Evolutionary conservation across 2,888 invertebrate genomes (phyloP).

Genomic region (Psylliodes chrysocephalus): DNA sequence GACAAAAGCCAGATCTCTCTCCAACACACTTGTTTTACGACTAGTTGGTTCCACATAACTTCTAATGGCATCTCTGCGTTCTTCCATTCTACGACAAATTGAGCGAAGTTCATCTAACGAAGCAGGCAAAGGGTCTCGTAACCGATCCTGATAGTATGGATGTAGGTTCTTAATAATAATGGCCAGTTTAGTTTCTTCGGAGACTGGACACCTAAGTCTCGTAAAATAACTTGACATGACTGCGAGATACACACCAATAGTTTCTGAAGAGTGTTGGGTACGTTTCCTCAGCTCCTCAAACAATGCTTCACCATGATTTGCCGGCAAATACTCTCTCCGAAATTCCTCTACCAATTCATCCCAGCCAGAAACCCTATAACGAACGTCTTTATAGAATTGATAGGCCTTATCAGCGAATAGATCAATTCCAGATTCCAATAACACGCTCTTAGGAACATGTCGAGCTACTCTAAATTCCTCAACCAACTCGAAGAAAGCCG

Average conservation of each 20-base stretch:
- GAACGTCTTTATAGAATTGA: too few relatives aligned
- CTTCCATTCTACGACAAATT: background rate
- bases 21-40: background rate
- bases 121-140: background rate
- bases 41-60: background rate
- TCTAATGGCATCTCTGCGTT: background rate
- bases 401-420: too few relatives aligned
- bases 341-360: conserved; percentile 16
- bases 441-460: background rate
- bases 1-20: background rate
- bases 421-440: conserved; percentile 20
- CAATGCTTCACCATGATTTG: conserved; percentile 3
- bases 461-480: conserved; percentile 3
- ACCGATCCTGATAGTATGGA: background rate
- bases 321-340: conserved; percentile 6
- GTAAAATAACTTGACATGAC: conserved; percentile 15
- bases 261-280: too few relatives aligned
- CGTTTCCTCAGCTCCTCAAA: background rate
- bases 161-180: background rate
- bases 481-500: conserved; percentile 5
- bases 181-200: too few relatives aligned
- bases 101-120: too few relatives aligned
- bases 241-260: conserved; percentile 3
- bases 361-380: conserved; percentile 1
- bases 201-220: conserved; percentile 8